Base-by-base conservation (phyloP, 2,888 invertebrate species). In the Pristionchus fissidentatus region DNA sequence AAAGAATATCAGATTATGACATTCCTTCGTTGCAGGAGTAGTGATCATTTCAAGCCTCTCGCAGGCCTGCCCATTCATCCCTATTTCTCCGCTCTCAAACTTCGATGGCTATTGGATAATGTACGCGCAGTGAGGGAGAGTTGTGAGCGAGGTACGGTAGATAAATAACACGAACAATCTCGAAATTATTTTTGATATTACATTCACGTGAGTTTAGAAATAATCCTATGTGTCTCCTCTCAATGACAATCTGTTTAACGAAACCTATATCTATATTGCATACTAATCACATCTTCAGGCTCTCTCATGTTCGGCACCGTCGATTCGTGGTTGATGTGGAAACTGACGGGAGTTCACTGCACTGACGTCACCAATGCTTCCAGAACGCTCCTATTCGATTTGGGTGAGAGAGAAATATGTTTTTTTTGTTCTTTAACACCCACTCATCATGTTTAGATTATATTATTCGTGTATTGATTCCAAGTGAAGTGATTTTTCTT, bases 311-410 rank as follows among this genome's bases (percentile, higher is more conserved):
- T 94, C 89, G 94, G 94, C 0, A 99, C 98, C 0, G 95, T 98
- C 0, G 99, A 99, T 92, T 95, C 97, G 0, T 99, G 99, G 99
- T 95, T 99, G 73, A 93, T 98, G 84, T 99, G 98, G 97, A 96
- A 96, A 91, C 93, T 97, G 89, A 96, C 96, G 0, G 96, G 96
- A 84, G 97, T 96, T 3, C 96, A 97, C 92, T 94, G 96, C 29
- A 98, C 98, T 0, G 98, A 97, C 92, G 97, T 97, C 15, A 96
- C 97, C 0, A 98, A 98, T 93, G 97, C 98, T 0, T 97, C 97
- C 8, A 94, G 97, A 87, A 97, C 97, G 0, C 95, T 97, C 93
- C 94, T 97, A 0, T 96, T 98, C 96, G 97, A 83, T 41, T 73
- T 83, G 7, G 7, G 83, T 70, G 19, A 70, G 60, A 26, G n/a